Evolutionary conservation across 2,113 vertebrate species (phyloP).

Genomic region (Chroicocephalus ridibundus): DNA sequence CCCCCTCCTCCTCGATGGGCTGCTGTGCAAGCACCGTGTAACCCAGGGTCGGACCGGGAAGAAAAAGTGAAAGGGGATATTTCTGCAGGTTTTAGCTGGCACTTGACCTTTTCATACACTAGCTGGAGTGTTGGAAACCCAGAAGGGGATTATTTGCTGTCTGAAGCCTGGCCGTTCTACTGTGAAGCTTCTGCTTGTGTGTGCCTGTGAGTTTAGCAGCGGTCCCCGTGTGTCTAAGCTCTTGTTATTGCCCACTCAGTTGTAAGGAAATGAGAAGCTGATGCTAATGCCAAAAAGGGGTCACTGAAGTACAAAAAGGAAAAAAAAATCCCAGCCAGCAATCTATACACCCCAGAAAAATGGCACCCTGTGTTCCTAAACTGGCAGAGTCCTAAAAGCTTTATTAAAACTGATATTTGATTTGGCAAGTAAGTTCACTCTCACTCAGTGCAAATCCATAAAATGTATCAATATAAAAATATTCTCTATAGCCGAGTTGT

Average conservation of each 20-base stretch:
- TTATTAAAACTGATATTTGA: background rate
- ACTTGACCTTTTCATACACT: background rate
- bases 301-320: conserved; percentile 1
- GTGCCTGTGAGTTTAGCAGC: conserved; percentile 12
- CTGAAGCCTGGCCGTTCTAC: background rate
- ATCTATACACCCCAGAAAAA: background rate
- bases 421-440: background rate
- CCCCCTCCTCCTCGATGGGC: background rate
- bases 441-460: background rate
- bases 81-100: background rate
- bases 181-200: background rate
- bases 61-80: background rate
- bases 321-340: background rate
- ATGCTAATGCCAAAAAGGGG: background rate
- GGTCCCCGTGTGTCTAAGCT: background rate
- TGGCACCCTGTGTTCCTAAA: background rate
- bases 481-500: background rate
- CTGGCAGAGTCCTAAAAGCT: background rate
- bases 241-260: conserved; percentile 23
- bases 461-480: background rate
- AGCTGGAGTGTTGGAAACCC: background rate
- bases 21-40: background rate
- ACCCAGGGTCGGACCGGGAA: fast-evolving
- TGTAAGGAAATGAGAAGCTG: conserved; percentile 8
- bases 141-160: background rate